phyloP scores from a whole-genome alignment of 92 coral and sea anemone species.

The Parazoanthus darwini region DNA sequence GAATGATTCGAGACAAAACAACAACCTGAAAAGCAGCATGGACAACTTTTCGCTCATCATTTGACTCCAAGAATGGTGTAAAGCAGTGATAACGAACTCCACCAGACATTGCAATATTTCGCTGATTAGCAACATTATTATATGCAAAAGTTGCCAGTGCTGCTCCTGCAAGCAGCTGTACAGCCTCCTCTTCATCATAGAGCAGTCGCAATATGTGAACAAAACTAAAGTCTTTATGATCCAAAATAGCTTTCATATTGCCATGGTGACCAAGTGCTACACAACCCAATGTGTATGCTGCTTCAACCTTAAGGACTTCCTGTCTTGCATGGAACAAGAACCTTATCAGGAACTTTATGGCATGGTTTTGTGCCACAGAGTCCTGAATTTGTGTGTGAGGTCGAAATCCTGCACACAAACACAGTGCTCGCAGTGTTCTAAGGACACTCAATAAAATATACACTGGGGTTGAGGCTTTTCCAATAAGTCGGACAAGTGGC shows the following conservation, averaged over 20 bases:
- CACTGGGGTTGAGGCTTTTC: conserved; percentile 76
- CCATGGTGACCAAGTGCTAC: conserved; percentile 90
- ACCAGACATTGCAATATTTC: conserved; percentile 81
- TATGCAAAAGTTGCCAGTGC: conserved; percentile 90
- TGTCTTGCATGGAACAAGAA: conserved; percentile 86
- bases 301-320: conserved; percentile 84
- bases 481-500: conserved; percentile 88
- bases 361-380: conserved; percentile 74
- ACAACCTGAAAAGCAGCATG: conserved; percentile 93
- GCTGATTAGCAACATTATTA: conserved; percentile 88
- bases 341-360: conserved; percentile 74
- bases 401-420: conserved; percentile 81
- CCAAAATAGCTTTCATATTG: conserved; percentile 71
- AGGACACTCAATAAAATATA: conserved; percentile 82
- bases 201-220: conserved; percentile 74
- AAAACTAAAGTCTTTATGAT: conserved; percentile 82
- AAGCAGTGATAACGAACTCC: conserved; percentile 84
- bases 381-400: conserved; percentile 86
- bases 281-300: conserved; percentile 90
- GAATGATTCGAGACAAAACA: conserved; percentile 87
- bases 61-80: conserved; percentile 71
- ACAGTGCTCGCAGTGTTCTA: conserved; percentile 83
- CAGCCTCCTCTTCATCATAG: conserved; percentile 76
- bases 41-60: conserved; percentile 66
- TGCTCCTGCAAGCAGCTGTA: conserved; percentile 83